Conservation (phyloP, 2,797 vertebrate genomes). For the Tokudaia muenninki region DNA sequence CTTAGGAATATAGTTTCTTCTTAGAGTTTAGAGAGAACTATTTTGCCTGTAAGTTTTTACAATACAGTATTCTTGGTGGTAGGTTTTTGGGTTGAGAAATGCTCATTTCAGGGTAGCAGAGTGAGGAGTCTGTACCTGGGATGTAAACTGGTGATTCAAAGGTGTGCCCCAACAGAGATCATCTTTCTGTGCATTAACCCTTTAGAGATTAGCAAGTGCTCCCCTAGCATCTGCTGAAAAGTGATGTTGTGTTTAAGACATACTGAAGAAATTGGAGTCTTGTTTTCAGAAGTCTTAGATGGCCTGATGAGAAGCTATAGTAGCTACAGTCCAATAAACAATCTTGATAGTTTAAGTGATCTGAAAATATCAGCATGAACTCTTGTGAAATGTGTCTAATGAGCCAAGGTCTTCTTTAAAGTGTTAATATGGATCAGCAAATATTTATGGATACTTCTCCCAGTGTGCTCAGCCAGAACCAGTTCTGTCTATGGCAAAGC, state of each 20-base stretch:
- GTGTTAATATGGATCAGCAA: not conserved
- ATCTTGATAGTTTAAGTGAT: not conserved
- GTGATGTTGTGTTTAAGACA: constrained; percentile 13
- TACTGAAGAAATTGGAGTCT: not conserved
- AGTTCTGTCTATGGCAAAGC: constrained; percentile 61
- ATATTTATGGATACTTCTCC: not conserved
- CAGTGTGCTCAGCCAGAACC: not conserved
- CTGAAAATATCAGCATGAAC: constrained; percentile 36
- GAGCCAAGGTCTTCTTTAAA: constrained; percentile 1
- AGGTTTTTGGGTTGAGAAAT: constrained; percentile 24
- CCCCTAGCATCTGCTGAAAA: constrained; percentile 59
- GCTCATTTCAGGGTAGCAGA: constrained; percentile 38
- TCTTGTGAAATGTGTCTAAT: not conserved
- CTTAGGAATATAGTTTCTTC: not conserved
- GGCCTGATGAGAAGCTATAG: constrained; percentile 5
- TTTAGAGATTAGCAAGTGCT: constrained; percentile 41
- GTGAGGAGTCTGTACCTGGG: constrained; percentile 5
- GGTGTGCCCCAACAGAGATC: not conserved
- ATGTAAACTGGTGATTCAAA: constrained; percentile 50
- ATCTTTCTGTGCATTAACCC: constrained; percentile 3
- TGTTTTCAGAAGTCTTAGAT: not conserved
- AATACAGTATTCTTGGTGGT: not conserved
- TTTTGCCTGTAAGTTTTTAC: not conserved
- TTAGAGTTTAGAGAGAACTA: not conserved
- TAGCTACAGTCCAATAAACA: not conserved